Percentiles rank a stretch among this genome's conserved stretches.
Evolutionary conservation across 2,888 invertebrate species (phyloP).

Genomic region (Salticus scenicus): DNA sequence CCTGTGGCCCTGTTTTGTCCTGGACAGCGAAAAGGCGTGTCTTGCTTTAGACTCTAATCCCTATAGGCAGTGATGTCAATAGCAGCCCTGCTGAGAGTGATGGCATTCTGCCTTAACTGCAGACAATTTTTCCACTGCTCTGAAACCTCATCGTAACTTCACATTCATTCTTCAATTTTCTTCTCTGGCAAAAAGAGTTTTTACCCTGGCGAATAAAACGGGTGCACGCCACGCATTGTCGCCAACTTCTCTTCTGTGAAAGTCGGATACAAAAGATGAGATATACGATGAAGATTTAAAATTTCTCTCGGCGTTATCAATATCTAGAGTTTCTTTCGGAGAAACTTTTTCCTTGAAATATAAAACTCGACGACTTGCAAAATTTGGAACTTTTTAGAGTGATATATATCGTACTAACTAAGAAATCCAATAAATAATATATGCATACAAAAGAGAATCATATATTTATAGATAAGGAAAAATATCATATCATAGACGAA

Average conservation of each 20-base stretch:
- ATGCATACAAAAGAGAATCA: no score
- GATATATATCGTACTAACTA: no score
- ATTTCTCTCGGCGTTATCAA: not conserved
- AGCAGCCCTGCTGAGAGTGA: conserved; percentile 58
- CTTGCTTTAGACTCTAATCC: conserved; percentile 35
- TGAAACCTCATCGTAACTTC: conserved; percentile 22
- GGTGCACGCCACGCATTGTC: not conserved
- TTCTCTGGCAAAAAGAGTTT: not conserved
- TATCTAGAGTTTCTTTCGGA: not conserved
- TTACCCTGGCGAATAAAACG: conserved; percentile 2
- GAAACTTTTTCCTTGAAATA: not conserved
- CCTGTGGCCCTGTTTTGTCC: conserved; percentile 58
- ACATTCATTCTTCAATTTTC: conserved; percentile 19
- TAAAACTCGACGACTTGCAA: not conserved
- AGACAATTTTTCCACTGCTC: conserved; percentile 33
- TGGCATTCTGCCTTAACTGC: conserved; percentile 29
- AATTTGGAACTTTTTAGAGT: not conserved
- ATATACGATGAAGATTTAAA: not conserved
- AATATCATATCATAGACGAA: no score
- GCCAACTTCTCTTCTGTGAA: not conserved
- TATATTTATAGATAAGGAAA: no score
- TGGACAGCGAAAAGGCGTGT: conserved; percentile 65
- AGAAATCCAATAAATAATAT: no score
- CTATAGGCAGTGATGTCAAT: conserved; percentile 61
- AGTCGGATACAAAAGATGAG: not conserved